Evolutionary conservation across 2,113 vertebrate genomes (phyloP), one percentile per base, ranked within the genome.

Genomic region (Tenebrosternarchus preto): DNA sequence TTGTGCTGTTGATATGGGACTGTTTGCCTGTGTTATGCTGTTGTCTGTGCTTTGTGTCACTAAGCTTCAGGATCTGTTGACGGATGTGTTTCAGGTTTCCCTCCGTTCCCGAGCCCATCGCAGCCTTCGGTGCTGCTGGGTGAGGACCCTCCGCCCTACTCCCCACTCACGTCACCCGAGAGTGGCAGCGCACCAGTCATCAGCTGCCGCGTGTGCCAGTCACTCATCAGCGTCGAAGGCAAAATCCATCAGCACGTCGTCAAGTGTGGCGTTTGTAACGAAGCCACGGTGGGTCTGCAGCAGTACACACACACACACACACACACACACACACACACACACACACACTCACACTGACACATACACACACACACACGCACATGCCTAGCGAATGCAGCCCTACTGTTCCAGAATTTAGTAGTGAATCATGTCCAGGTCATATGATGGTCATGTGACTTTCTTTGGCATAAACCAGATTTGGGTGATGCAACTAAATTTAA

Each of bases 161-260:
- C 95, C 17, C 95, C 96, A 0, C 88, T 96, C 85, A 95, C 95
- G 19, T 96, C 95, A 59, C 96, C 96, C 0, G 96, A 97, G 86
- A 96, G 95, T 3, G 95, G 96, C 85, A 95, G 93, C 24, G 93
- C 94, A 17, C 96, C 96, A 4, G 93, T 96, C 77, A 96, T 97
- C 90, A 95, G 89, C 88, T 97, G 96, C 89, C 90, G 95, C 56
- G 96, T 97, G 73, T 97, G 96, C 88, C 95, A 96, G 90, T 95
- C 94, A 77, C 92, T 95, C 85, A 96, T 97, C 90, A 96, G 95
- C 4, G 95, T 96, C 83, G 95, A 97, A 89, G 95, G 95, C n/a
- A 97, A 97, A 92, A 95, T 95, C 92, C 96, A 97, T 88, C 95
- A 97, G 85, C 96, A 97, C 2, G 95, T 97, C 83, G 95, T 97